Evolutionary conservation across 2,888 invertebrate species (phyloP), one percentile per base, ranked within the genome.

Genomic region (Baronia brevicornis): DNA sequence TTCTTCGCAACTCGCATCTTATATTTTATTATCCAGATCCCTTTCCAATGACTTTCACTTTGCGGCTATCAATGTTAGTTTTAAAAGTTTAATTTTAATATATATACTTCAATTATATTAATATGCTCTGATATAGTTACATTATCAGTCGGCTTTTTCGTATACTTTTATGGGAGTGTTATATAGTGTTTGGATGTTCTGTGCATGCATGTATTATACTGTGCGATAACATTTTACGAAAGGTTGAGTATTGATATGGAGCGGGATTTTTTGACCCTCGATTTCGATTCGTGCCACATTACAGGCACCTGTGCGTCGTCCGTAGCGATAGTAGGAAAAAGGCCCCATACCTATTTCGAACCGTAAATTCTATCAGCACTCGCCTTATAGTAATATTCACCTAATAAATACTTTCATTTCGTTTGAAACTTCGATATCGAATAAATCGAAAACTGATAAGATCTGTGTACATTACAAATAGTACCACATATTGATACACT

Each of bases 321-420:
- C 70, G 50, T 63, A 62, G 58, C 58, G 54, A 60, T 64, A 64
- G 60, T 46, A 43, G 44, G 45, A 48, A 58, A 59, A 56, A 51
- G 47, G 46, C 48, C 46, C 59, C 17, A 18, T 63, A 57, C 55
- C 48, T 51, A 43, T 55, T 58, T 51, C 53, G 55, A 26, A 39
- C 58, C 65, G 65, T 69, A 75, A 74, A 69, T 64, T 69, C 65
- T 53, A 44, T 50, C 46, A 44, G 57, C 63, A 55, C 49, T 62
- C 60, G 50, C 63, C 66, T 64, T 58, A 53, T 48, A 53, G 58
- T 60, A 67, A 71, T 79, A 72, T 78, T 72, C 72, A 66, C 69
- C 66, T 65, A 74, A 78, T 79, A 79, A 77, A 77, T 72, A 71
- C 66, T 67, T 72, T 61, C 64, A 60, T 58, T 59, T 53, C 59